Evolutionary conservation across 2,113 vertebrate species (phyloP).

Genomic region (Megaleporinus macrocephalus): DNA sequence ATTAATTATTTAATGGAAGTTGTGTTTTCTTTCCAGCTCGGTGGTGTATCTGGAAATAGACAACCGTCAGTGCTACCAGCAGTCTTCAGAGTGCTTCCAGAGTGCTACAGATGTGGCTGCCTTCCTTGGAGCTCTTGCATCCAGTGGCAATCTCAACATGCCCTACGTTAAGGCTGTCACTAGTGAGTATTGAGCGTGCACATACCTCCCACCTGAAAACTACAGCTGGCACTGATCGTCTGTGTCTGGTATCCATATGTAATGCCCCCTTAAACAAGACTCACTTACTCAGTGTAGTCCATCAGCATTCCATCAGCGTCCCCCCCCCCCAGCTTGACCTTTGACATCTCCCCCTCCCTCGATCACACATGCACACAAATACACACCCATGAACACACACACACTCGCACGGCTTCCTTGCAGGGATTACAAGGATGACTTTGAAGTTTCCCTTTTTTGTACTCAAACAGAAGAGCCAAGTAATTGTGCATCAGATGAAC

Average conservation of each 20-base stretch:
- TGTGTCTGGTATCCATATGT: conserved; percentile 29
- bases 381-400: neutral
- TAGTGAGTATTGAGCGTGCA: conserved; percentile 80
- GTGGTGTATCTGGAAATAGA: conserved; percentile 95
- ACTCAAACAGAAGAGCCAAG: conserved; percentile 70
- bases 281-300: conserved; percentile 36
- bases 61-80: conserved; percentile 94
- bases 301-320: conserved; percentile 22
- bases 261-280: conserved; percentile 28
- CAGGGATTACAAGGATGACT: conserved; percentile 57
- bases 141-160: conserved; percentile 89
- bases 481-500: conserved; percentile 70
- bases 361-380: conserved; percentile 11
- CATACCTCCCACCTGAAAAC: neutral
- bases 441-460: conserved; percentile 75
- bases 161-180: conserved; percentile 93
- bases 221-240: neutral
- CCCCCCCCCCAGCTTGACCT: conserved; percentile 51
- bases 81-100: conserved; percentile 92
- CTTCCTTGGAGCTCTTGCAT: conserved; percentile 92
- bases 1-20: too few species aligned
- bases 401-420: conserved; percentile 19
- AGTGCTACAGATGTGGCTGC: conserved; percentile 90
- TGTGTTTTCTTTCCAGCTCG: conserved; percentile 76
- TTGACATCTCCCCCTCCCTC: conserved; percentile 50